Evolutionary conservation across 2,113 vertebrate species (phyloP), one percentile per base, ranked within the genome.

Genomic region (Pao palembangensis): DNA sequence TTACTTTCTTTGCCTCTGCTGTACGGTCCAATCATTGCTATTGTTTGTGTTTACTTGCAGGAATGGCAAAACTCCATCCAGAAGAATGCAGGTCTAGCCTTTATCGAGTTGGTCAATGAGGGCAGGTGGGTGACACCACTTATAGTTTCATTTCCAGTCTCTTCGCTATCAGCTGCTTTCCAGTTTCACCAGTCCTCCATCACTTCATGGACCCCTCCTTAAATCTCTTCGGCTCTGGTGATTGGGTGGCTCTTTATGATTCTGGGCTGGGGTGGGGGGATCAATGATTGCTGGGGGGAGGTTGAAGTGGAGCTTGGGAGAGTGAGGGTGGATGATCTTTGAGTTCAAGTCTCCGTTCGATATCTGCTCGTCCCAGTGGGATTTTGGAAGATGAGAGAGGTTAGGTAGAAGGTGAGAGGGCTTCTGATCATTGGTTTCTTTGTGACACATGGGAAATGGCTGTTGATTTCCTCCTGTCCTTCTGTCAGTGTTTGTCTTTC

Each of bases 31-130:
- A 18, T 50, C 25, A 13, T 14, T 64, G 41, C 50, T 23, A 2
- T 16, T 62, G 18, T 78, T 19, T 74, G 43, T 71, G 20, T 68
- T 48, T 20, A 1, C 6, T 61, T 79, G 44, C 66, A 88, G 87
- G 94, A 95, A 69, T 96, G 94, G 93, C 93, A 96, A 83, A 96
- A 95, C 87, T 97, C 94, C 60, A 97, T 96, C 79, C 94, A 97
- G 85, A 95, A 96, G 85, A 95, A 95, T 51, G 93, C 93, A 19
- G 92, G 93, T 25, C 90, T 94, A 43, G 93, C 94, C 73, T 96
- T 96, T 67, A 95, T 95, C 77, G 94, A 98, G 82, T 84, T 96
- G 81, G 93, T 95, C 77, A 96, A 95, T 49, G 93, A 95, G 86
- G 93, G 93, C 87, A 93, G 87, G 87, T 89, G n/a, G 31, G 85